phyloP scores from a whole-genome alignment of 2,888 invertebrate species.

The Timema cristinae region DNA sequence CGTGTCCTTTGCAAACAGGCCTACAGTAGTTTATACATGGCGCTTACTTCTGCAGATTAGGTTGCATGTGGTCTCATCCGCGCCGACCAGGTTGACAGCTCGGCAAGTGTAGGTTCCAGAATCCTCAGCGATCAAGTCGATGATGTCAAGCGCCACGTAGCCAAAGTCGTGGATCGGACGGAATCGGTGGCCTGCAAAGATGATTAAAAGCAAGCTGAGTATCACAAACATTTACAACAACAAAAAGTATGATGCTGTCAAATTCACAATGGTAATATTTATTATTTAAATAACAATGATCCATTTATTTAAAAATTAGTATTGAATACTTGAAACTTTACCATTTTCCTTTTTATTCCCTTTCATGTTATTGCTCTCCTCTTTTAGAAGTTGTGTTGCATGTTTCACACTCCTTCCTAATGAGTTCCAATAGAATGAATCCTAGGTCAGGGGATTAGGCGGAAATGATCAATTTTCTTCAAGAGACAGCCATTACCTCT shows the following conservation, averaged over 20 bases:
- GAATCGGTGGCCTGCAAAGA: conserved; percentile 72
- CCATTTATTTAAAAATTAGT: too few species aligned
- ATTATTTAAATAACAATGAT: not conserved
- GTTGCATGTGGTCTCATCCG: conserved; percentile 76
- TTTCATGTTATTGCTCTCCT: too few species aligned
- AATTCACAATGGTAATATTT: not conserved
- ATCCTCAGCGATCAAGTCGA: conserved; percentile 95
- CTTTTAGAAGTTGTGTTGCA: too few species aligned
- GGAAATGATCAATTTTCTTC: too few species aligned
- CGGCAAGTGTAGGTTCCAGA: conserved; percentile 90
- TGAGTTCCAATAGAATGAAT: too few species aligned
- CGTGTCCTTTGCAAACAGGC: not conserved
- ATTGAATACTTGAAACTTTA: too few species aligned
- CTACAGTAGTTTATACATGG: not conserved
- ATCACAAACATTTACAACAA: not conserved
- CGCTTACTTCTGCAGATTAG: conserved; percentile 63
- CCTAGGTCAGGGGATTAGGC: too few species aligned
- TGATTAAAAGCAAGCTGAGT: not conserved
- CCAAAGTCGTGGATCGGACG: conserved; percentile 98
- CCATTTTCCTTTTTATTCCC: too few species aligned
- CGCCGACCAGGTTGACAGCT: conserved; percentile 85
- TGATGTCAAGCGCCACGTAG: conserved; percentile 94
- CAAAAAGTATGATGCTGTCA: conserved; percentile 9
- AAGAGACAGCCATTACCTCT: too few species aligned
- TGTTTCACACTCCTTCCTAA: too few species aligned